phyloP scores from a whole-genome alignment of 2,888 invertebrate species.

The Sclerodermus sp. region DNA sequence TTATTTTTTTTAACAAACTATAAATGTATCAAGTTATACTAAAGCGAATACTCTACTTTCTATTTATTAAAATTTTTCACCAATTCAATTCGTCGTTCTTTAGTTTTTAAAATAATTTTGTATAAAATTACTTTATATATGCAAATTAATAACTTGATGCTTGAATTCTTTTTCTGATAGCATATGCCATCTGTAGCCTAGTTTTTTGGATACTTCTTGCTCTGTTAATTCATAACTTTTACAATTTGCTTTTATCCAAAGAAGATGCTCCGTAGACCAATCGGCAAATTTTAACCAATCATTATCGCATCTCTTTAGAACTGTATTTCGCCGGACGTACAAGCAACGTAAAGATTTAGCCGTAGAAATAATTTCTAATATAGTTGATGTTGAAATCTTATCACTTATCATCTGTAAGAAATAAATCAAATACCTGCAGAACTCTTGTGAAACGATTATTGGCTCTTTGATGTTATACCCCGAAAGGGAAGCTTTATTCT shows the following conservation, averaged over 20 bases:
- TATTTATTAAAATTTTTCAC: no score
- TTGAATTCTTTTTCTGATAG: constrained; percentile 68
- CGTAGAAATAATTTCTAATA: constrained; percentile 69
- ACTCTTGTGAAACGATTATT: no score
- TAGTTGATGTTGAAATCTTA: constrained; percentile 75
- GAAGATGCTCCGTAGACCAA: constrained; percentile 69
- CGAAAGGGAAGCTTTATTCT: no score
- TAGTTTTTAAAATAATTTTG: no score
- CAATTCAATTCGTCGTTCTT: no score
- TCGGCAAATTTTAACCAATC: constrained; percentile 69
- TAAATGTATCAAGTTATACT: no score
- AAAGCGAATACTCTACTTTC: no score
- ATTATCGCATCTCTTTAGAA: constrained; percentile 67
- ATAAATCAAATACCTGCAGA: no score
- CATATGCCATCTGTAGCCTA: constrained; percentile 71
- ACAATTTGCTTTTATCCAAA: constrained; percentile 67
- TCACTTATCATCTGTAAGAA: constrained; percentile 68
- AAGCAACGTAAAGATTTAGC: constrained; percentile 67
- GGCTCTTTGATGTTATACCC: not conserved
- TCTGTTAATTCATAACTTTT: constrained; percentile 68
- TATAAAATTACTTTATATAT: no score
- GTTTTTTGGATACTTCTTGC: constrained; percentile 68
- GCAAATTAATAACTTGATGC: constrained; percentile 55
- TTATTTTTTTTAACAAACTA: no score
- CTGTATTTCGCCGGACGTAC: constrained; percentile 71